Conservation (phyloP, 2,797 vertebrate species). For the Lagodon rhomboides region DNA sequence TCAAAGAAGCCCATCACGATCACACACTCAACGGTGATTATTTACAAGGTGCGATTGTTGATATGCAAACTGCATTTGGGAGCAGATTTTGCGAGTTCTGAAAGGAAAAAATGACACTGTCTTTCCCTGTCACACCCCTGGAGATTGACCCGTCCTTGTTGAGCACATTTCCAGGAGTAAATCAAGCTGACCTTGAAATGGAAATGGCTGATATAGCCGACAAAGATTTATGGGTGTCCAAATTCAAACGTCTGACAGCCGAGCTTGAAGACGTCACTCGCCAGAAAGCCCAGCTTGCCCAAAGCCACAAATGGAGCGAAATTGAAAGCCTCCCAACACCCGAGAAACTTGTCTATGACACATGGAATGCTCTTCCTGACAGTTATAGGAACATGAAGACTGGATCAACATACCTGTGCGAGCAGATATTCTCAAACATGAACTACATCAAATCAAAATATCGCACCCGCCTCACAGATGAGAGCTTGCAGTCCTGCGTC, state of each 20-base stretch:
- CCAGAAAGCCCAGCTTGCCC: not conserved
- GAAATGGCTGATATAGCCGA: conserved; percentile 23
- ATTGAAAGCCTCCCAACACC: conserved; percentile 1
- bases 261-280: not conserved
- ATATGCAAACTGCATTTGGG: conserved; percentile 39
- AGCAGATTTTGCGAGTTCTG: not conserved
- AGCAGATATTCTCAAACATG: conserved; percentile 20
- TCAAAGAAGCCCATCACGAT: conserved; percentile 26
- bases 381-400: not conserved
- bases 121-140: conserved; percentile 7
- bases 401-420: not conserved
- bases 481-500: not conserved
- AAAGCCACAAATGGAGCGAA: conserved; percentile 5
- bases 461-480: not conserved
- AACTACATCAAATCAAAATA: conserved; percentile 14
- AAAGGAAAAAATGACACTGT: conserved; percentile 19
- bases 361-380: not conserved
- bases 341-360: no score
- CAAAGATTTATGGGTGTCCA: conserved; percentile 17
- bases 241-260: not conserved
- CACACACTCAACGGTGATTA: conserved; percentile 24
- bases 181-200: conserved; percentile 20
- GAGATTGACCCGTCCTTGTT: conserved; percentile 10
- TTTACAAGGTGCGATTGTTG: conserved; percentile 19
- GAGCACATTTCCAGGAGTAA: conserved; percentile 22